phyloP scores from a whole-genome alignment of 2,888 invertebrate genomes.

The Scrobipalpa atriplicella region DNA sequence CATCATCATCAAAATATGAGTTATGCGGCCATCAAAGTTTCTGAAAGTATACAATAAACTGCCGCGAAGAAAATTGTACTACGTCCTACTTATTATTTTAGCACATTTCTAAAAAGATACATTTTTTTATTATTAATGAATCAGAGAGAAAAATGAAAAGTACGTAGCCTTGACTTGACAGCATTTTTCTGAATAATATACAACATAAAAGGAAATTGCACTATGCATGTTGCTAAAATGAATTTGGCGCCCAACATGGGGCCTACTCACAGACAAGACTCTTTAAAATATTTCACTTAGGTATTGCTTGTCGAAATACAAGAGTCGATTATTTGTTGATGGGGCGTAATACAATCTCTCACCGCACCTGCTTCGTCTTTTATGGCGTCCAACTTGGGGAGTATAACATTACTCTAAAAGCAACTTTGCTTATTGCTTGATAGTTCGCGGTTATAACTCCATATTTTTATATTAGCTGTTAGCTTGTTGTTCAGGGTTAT shows the following conservation, averaged over 20 bases:
- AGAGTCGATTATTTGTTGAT: too few species aligned
- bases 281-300: too few species aligned
- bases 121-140: too few species aligned
- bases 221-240: too few species aligned
- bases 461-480: conserved; percentile 19
- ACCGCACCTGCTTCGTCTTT: conserved; percentile 41
- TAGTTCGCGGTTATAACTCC: conserved; percentile 21
- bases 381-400: conserved; percentile 43
- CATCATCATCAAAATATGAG: conserved; percentile 24
- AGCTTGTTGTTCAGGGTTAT: conserved; percentile 5
- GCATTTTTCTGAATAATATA: too few species aligned
- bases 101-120: background rate
- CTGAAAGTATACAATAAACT: conserved; percentile 34
- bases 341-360: background rate
- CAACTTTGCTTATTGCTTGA: conserved; percentile 23
- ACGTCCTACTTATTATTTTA: background rate
- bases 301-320: too few species aligned
- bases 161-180: too few species aligned
- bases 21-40: conserved; percentile 52
- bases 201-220: too few species aligned
- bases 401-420: conserved; percentile 22
- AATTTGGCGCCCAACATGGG: too few species aligned
- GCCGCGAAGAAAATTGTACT: background rate
- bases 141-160: too few species aligned
- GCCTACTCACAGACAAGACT: too few species aligned